Evolutionary conservation across 2,113 vertebrate genomes (phyloP), one percentile per base, ranked within the genome.

Genomic region (Chloropsis cyanopogon): DNA sequence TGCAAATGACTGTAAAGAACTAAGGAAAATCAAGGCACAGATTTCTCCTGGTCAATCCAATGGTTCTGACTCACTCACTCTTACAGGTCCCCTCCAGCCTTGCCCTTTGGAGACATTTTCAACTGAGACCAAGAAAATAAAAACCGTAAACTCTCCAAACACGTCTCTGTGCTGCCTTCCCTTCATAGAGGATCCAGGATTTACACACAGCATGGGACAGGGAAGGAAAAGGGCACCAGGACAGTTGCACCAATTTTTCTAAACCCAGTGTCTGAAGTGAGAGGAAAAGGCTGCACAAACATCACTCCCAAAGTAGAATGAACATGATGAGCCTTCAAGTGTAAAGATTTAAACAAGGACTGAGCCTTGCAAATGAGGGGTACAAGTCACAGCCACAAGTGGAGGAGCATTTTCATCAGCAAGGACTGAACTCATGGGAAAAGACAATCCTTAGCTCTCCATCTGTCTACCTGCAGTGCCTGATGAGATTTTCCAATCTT

Each of bases 201-300:
- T 56, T 41, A 16, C 22, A 22, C n/a, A 14, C 0, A 0, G 9
- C 4, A 3, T 16, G 12, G 11, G 14, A 66, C 20, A 1, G 1
- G 26, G 20, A 19, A 60, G 15, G 26, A 56, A 21, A 52, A 53
- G 61, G 60, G 6, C 33, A 31, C 35, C 35, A 18, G 17, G 21
- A 39, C 9, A 68, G 3, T 6, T 26, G 25, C 23, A 59, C 11
- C 14, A 9, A 5, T 42, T 73, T 42, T 47, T 73, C 17, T n/a
- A 68, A 88, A 64, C 1, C 7, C 21, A 5, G 15, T 11, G 7
- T 24, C 41, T 44, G 42, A 90, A 73, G 21, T 28, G 25, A 80
- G 14, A 71, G 31, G 21, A 81, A 63, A 69, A 70, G 6, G 4
- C 9, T 76, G 13, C 47, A 10, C 44, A 77, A 47, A 14, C 10